These are phyloP conservation scores for Agrilus cyanescens DNA, from an alignment of 2,888 invertebrate species.

Conservation along the genomic window DNA sequence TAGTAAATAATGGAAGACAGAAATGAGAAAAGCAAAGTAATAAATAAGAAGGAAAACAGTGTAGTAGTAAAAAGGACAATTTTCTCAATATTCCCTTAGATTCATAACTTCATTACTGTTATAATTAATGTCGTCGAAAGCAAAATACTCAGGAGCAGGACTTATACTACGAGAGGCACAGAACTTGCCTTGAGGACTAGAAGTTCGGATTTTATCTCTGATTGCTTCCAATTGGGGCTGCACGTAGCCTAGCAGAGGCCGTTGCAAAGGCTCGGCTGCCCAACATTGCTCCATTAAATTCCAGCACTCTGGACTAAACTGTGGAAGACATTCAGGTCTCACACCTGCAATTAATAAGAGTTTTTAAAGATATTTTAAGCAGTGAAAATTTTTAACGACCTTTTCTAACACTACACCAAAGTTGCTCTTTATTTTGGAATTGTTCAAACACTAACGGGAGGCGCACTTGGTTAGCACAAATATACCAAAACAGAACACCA, in stretches of 20 bases:
- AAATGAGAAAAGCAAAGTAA: no score
- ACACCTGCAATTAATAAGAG: slow-evolving; percentile 44
- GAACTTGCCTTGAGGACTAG: no score
- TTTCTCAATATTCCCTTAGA: no score
- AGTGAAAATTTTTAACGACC: slow-evolving; percentile 38
- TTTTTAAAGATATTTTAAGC: not conserved
- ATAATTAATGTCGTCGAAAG: no score
- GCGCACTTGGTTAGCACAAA: slow-evolving; percentile 71
- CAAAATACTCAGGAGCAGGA: no score
- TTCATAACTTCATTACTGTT: no score
- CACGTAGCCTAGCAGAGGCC: slow-evolving; percentile 70
- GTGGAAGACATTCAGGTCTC: slow-evolving; percentile 63
- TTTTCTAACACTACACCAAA: slow-evolving; percentile 74
- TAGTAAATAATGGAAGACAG: no score
- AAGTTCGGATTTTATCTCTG: slow-evolving; percentile 15
- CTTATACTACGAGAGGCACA: no score
- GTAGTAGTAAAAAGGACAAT: no score
- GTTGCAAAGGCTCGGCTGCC: slow-evolving; percentile 58
- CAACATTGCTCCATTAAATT: slow-evolving; percentile 74
- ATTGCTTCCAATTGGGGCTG: slow-evolving; percentile 54
- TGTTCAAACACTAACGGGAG: slow-evolving; percentile 71
- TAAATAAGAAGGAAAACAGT: no score
- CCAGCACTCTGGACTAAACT: slow-evolving; percentile 73
- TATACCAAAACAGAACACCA: slow-evolving; percentile 82
- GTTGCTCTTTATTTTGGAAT: slow-evolving; percentile 74